Evolutionary conservation across 2,113 vertebrate species (phyloP).

Genomic region (Collichthys lucidus): DNA sequence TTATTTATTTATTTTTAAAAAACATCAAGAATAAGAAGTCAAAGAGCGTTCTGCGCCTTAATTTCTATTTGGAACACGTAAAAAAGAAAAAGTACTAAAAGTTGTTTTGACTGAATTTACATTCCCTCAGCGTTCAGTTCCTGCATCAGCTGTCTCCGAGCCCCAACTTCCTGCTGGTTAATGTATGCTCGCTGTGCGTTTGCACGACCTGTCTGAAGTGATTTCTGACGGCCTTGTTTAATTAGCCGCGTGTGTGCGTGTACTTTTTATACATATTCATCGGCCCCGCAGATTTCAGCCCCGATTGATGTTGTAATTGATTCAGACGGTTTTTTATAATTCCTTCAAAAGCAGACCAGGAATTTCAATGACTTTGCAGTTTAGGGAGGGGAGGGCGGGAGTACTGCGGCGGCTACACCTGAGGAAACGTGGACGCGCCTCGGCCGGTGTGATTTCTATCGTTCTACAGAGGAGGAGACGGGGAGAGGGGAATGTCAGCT

Average conservation of each 20-base stretch:
- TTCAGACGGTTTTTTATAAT: slow-evolving; percentile 72
- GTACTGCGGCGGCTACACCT: slow-evolving; percentile 67
- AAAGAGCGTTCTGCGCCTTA: neutral
- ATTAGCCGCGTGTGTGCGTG: slow-evolving; percentile 52
- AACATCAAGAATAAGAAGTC: neutral
- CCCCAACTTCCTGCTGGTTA: slow-evolving; percentile 52
- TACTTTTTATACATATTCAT: slow-evolving; percentile 73
- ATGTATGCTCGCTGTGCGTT: slow-evolving; percentile 57
- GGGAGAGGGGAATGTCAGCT: slow-evolving; percentile 83
- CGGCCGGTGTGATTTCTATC: slow-evolving; percentile 22
- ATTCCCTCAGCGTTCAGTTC: slow-evolving; percentile 36
- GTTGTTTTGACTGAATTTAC: slow-evolving; percentile 9
- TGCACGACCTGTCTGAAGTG: slow-evolving; percentile 61
- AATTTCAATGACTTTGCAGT: slow-evolving; percentile 68
- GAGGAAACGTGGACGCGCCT: slow-evolving; percentile 54
- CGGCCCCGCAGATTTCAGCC: slow-evolving; percentile 45
- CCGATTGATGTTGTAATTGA: slow-evolving; percentile 71
- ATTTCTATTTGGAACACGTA: neutral
- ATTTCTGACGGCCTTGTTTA: slow-evolving; percentile 64
- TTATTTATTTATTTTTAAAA: neutral
- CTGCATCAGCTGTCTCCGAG: slow-evolving; percentile 24
- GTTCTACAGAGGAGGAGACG: slow-evolving; percentile 49
- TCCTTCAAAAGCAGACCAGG: slow-evolving; percentile 48
- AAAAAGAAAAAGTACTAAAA: neutral
- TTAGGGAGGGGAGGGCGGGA: slow-evolving; percentile 7